Conservation (phyloP, 2,797 vertebrate genomes). For the Takifugu rubripes region DNA sequence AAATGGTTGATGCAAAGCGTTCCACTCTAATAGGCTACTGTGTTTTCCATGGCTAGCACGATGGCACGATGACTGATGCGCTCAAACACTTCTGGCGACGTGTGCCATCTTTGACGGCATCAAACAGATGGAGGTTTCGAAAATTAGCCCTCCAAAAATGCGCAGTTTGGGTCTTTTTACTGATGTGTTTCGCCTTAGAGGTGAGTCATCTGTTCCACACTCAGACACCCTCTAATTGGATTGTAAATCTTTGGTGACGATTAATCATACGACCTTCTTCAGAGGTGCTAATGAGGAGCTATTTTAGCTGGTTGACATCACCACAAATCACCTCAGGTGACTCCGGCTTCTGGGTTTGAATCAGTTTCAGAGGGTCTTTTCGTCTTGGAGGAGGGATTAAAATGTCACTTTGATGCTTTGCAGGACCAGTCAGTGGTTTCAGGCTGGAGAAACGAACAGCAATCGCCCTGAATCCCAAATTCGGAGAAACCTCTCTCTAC, state of each 20-base stretch:
- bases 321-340: slow-evolving; percentile 59
- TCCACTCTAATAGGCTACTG: slow-evolving; percentile 16
- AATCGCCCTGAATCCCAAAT: slow-evolving; percentile 12
- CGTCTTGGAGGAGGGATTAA: slow-evolving; percentile 26
- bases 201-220: slow-evolving; percentile 65
- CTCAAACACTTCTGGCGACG: not conserved
- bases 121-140: slow-evolving; percentile 10
- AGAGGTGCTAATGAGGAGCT: slow-evolving; percentile 73
- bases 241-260: slow-evolving; percentile 69
- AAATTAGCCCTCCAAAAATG: not conserved
- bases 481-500: not conserved
- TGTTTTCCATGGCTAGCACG: slow-evolving; percentile 23
- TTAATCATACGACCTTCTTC: slow-evolving; percentile 67
- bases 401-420: slow-evolving; percentile 23
- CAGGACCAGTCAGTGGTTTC: slow-evolving; percentile 7
- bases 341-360: slow-evolving; percentile 27
- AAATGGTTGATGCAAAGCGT: slow-evolving; percentile 45
- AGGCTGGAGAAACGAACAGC: slow-evolving; percentile 14
- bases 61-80: slow-evolving; percentile 32
- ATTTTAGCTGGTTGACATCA: slow-evolving; percentile 71
- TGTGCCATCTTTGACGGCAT: slow-evolving; percentile 22
- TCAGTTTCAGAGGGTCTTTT: slow-evolving; percentile 39
- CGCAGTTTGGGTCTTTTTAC: slow-evolving; percentile 40
- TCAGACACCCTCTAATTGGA: slow-evolving; percentile 71
- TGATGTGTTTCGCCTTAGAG: slow-evolving; percentile 65